A percentile compares a stretch with the other conserved stretches of the same genome.
Evolutionary conservation across 2,113 vertebrate genomes (phyloP).

Genomic region (Vanacampus margaritifer): DNA sequence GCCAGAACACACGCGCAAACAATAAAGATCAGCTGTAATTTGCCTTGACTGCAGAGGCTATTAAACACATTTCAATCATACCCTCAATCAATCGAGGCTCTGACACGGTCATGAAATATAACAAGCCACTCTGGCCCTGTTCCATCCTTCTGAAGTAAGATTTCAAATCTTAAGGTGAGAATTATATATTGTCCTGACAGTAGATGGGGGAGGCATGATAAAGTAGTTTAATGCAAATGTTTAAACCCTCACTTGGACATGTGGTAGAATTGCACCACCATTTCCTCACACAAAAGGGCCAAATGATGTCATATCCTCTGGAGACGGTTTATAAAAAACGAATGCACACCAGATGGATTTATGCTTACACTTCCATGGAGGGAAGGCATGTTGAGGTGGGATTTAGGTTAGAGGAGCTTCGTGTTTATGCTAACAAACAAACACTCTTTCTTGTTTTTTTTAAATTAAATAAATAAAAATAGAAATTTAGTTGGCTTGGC

Average conservation of each 20-base stretch:
- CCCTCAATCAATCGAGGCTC: background rate
- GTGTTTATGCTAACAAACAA: background rate
- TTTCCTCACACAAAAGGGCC: constrained; percentile 28
- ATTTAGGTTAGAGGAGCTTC: constrained; percentile 33
- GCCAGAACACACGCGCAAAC: background rate
- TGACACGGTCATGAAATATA: constrained; percentile 35
- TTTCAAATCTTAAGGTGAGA: constrained; percentile 52
- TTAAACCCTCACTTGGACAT: constrained; percentile 31
- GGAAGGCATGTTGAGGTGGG: constrained; percentile 16
- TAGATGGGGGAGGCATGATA: constrained; percentile 15
- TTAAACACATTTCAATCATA: background rate
- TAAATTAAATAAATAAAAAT: no score
- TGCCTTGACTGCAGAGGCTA: background rate
- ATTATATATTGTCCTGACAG: constrained; percentile 32
- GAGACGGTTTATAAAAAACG: constrained; percentile 36
- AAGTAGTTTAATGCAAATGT: constrained; percentile 46
- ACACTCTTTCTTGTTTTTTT: background rate
- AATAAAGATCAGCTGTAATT: background rate
- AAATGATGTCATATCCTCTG: constrained; percentile 51
- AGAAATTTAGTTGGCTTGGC: background rate
- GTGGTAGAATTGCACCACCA: constrained; percentile 7
- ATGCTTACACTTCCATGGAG: constrained; percentile 10
- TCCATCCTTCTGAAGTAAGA: constrained; percentile 10
- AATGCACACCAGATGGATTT: constrained; percentile 40
- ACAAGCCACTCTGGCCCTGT: constrained; percentile 32